Conservation (phyloP, 2,888 invertebrate species). For the Neocrepidodera transversa region DNA sequence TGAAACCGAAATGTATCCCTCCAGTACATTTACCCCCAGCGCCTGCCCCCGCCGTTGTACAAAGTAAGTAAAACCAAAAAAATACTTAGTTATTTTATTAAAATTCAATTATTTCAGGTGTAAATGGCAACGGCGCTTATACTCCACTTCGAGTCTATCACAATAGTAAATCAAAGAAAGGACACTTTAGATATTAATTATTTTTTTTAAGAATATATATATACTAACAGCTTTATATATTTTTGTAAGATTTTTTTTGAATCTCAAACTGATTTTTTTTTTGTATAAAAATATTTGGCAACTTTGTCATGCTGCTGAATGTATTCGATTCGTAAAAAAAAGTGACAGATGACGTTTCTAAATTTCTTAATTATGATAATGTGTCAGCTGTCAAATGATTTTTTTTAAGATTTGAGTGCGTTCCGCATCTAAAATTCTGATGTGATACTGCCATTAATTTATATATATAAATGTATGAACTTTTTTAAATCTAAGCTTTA, state of each 20-base stretch:
- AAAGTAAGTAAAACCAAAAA: conserved; percentile 70
- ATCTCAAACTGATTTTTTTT: conserved; percentile 11
- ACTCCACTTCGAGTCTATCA: conserved; percentile 83
- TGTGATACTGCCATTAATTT: conserved; percentile 27
- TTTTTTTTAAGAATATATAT: conserved; percentile 16
- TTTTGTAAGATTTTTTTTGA: conserved; percentile 32
- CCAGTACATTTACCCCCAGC: conserved; percentile 68
- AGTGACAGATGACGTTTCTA: too few relatives aligned
- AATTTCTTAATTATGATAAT: not conserved
- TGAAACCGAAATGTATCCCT: conserved; percentile 77
- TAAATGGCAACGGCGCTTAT: conserved; percentile 74
- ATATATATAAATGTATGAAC: conserved; percentile 2
- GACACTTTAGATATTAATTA: conserved; percentile 79
- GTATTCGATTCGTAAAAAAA: not conserved
- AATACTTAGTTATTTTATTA: not conserved
- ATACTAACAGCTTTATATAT: conserved; percentile 34
- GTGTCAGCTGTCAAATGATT: not conserved
- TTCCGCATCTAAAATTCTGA: too few relatives aligned
- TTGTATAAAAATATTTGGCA: not conserved
- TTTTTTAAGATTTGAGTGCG: too few relatives aligned
- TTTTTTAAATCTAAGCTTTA: conserved; percentile 15
- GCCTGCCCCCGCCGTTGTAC: conserved; percentile 69
- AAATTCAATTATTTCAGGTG: conserved; percentile 61
- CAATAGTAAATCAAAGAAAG: conserved; percentile 80
- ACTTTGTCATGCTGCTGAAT: not conserved